Evolutionary conservation across 2,797 vertebrate genomes (phyloP).

Genomic region (Apodemus agrarius): DNA sequence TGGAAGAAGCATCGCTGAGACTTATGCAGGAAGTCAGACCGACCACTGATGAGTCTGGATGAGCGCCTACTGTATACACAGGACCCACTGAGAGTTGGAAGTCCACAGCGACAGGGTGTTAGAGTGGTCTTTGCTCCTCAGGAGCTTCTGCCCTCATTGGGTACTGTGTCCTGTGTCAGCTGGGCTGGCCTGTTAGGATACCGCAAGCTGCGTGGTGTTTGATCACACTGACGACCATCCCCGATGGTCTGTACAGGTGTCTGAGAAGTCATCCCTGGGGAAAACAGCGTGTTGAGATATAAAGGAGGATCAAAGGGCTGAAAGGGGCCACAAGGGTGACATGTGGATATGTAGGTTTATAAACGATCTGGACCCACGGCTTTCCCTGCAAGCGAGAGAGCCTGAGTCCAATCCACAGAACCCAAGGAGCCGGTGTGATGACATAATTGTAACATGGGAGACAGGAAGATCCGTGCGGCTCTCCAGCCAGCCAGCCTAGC

Average conservation of each 20-base stretch:
- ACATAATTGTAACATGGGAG: not conserved
- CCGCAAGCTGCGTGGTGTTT: not conserved
- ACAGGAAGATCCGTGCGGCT: not conserved
- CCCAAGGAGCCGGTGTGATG: not conserved
- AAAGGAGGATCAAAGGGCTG: not conserved
- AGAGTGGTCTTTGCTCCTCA: not conserved
- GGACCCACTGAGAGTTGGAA: not conserved
- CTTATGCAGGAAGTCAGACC: not conserved
- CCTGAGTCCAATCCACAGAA: not conserved
- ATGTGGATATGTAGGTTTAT: not conserved
- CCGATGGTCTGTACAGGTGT: not conserved
- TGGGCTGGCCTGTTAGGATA: not conserved
- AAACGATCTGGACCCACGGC: not conserved
- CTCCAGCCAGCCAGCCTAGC: not conserved
- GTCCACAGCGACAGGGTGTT: not conserved
- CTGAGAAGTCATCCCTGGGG: no score
- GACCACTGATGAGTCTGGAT: not conserved
- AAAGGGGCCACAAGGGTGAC: not conserved
- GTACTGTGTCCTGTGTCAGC: rapidly evolving
- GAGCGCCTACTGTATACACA: not conserved
- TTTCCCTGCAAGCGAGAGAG: not conserved
- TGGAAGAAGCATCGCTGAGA: not conserved
- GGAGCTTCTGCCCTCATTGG: no score
- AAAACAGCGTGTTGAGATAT: not conserved
- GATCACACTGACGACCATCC: not conserved